Evolutionary conservation across 2,888 invertebrate species (phyloP), one percentile per base, ranked within the genome.

Genomic region (Caenorhabditis uteleia): DNA sequence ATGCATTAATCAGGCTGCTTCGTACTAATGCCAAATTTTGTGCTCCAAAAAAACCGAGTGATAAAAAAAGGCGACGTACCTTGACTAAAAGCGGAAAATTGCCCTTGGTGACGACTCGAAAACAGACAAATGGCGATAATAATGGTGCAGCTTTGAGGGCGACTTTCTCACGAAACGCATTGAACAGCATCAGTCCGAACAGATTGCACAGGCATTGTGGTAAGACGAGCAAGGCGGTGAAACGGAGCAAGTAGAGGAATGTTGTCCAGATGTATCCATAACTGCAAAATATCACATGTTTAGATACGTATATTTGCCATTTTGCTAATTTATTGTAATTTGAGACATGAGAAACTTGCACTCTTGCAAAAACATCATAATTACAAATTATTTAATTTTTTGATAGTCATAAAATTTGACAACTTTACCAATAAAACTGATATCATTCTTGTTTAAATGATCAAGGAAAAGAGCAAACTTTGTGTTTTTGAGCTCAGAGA

Each of bases 21-120:
- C n/a, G n/a, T n/a, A n/a, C n/a, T n/a, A n/a, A n/a, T n/a, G n/a
- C n/a, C n/a, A n/a, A n/a, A n/a, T n/a, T n/a, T 18, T 18, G 20
- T 18, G 20, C n/a, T n/a, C n/a, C 20, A 36, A 36, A 21, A 48
- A 48, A 48, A n/a, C 36, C 21, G 12, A 44, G 18, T 18, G 16
- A 48, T n/a, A 23, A 21, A 21, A n/a, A 10, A 18, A 49, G 36
- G 14, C 20, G 18, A 39, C 54, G 12, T 47, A 81, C 81, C 83
- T 89, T 90, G 3, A 95, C 94, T 69, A 95, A 86, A 77, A 92
- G 90, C 4, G 94, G 91, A 84, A 91, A 95, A 85, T 94, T 93
- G 33, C 95, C 95, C 59, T 94, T 88, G 0, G 95, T 95, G 7
- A 95, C 95, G 25, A 94, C 90, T 72, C 95, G 88, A 75, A 95